A percentile compares a stretch with the other conserved stretches of the same genome.
Conservation (phyloP, 2,113 vertebrate genomes). For the Microcebus griseorufus region DNA sequence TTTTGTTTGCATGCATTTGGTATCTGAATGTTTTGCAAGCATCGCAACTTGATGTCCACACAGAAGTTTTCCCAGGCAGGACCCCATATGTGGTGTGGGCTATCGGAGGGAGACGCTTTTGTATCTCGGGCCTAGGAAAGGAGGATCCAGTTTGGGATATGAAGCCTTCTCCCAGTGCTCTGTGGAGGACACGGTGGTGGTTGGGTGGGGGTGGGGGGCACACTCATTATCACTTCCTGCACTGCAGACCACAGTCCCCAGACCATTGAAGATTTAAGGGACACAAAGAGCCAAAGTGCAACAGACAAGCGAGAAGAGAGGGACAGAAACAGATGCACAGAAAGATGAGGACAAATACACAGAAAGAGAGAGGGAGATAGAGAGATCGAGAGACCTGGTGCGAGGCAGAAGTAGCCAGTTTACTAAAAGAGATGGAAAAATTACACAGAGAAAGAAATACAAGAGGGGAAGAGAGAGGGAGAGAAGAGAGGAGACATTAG, state of each 20-base stretch:
- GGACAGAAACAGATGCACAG: neutral
- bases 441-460: neutral
- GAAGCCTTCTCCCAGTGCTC: neutral
- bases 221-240: fast-evolving
- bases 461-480: neutral
- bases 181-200: neutral
- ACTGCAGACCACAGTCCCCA: too few species aligned
- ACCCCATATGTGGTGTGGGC: too few species aligned
- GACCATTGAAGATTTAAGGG: neutral
- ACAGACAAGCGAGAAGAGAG: neutral
- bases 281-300: neutral
- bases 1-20: neutral
- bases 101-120: neutral
- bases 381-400: too few species aligned
- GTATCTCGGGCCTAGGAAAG: neutral
- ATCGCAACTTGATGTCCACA: neutral
- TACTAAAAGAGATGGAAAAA: neutral
- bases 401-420: neutral
- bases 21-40: neutral
- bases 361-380: neutral
- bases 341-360: neutral
- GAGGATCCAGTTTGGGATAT: neutral
- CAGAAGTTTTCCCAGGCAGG: neutral
- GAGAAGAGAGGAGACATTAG: neutral
- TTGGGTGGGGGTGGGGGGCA: too few species aligned